phyloP scores from a whole-genome alignment of 2,113 vertebrate genomes.

The Prinia subflava region DNA sequence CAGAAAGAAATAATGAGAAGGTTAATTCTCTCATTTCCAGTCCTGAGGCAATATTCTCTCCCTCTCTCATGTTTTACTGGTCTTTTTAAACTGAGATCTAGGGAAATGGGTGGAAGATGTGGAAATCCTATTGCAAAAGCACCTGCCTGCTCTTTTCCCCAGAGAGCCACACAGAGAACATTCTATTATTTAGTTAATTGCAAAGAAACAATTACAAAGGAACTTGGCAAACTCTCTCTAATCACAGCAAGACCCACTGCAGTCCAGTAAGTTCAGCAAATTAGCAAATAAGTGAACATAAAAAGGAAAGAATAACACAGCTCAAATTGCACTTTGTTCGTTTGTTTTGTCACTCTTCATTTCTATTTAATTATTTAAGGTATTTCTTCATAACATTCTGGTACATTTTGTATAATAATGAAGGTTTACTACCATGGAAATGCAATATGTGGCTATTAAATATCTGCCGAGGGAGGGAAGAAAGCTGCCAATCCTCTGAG shows the following conservation, averaged over 20 bases:
- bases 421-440: slow-evolving; percentile 18
- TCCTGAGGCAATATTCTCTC: neutral
- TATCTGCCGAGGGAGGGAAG: neutral
- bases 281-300: slow-evolving; percentile 47
- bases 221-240: slow-evolving; percentile 41
- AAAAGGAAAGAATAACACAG: slow-evolving; percentile 36
- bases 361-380: slow-evolving; percentile 61
- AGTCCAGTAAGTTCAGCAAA: slow-evolving; percentile 48
- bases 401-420: slow-evolving; percentile 6
- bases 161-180: slow-evolving; percentile 28
- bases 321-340: neutral
- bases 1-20: neutral
- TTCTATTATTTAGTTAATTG: slow-evolving; percentile 63
- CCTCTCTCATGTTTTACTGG: neutral
- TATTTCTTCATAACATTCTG: slow-evolving; percentile 30
- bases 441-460: neutral
- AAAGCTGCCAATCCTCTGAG: neutral
- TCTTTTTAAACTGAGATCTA: neutral
- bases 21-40: neutral
- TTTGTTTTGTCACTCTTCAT: slow-evolving; percentile 38
- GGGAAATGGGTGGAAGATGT: slow-evolving; percentile 52
- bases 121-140: slow-evolving; percentile 57
- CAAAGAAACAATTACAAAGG: slow-evolving; percentile 62
- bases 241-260: slow-evolving; percentile 43
- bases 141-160: slow-evolving; percentile 29